These are phyloP conservation scores for Pandemis cinnamomeana DNA, from an alignment of 2,888 invertebrate genomes.

Conservation along the genomic window DNA sequence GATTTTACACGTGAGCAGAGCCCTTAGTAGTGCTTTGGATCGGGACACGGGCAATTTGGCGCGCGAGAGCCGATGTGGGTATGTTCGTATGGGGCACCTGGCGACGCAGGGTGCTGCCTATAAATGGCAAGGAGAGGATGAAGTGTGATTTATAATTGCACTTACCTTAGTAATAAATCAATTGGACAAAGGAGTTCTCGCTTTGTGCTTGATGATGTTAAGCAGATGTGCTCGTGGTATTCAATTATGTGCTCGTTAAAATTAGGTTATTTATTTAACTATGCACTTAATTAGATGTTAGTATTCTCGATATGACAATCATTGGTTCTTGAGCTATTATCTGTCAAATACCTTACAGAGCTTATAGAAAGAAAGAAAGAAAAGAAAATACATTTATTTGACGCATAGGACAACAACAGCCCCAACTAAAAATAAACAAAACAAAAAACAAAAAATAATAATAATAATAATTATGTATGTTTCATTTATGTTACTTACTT, in stretches of 20 bases:
- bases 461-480: too few species aligned
- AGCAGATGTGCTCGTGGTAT: constrained; percentile 37
- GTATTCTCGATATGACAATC: too few species aligned
- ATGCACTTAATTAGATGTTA: too few species aligned
- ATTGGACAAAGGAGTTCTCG: constrained; percentile 17
- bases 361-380: too few species aligned
- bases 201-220: constrained; percentile 21
- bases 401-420: too few species aligned
- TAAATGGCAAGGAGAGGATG: constrained; percentile 37
- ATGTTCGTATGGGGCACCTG: constrained; percentile 59
- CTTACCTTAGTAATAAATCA: constrained; percentile 26
- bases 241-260: constrained; percentile 1
- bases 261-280: too few species aligned
- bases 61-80: constrained; percentile 67
- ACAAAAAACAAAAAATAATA: too few species aligned
- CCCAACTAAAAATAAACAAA: too few species aligned
- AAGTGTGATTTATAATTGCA: constrained; percentile 37
- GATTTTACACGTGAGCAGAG: constrained; percentile 77
- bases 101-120: constrained; percentile 31
- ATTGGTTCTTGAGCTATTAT: too few species aligned
- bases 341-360: too few species aligned
- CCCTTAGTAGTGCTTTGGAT: constrained; percentile 76
- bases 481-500: too few species aligned
- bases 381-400: too few species aligned
- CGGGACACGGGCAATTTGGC: constrained; percentile 80